Evolutionary conservation across 2,113 vertebrate genomes (phyloP).

Genomic region (Zapus hudsonius): DNA sequence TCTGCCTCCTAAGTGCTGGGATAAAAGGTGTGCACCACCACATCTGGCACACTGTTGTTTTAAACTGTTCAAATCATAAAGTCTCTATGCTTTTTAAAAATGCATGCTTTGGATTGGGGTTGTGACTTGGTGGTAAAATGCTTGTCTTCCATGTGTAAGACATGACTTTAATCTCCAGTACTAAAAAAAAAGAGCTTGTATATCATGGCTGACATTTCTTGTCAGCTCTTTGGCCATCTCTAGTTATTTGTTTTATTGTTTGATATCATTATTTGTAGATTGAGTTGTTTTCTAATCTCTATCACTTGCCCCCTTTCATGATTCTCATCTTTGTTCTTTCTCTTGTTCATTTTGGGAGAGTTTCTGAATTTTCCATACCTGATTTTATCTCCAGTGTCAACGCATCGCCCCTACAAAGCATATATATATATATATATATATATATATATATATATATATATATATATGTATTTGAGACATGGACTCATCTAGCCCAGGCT

Average conservation of each 20-base stretch:
- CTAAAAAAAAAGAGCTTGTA: not conserved
- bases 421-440: no score
- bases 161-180: not conserved
- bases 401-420: not conserved
- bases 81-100: constrained; percentile 3
- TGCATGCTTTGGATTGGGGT: not conserved
- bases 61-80: not conserved
- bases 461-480: not conserved
- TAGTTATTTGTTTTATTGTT: not conserved
- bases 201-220: not conserved
- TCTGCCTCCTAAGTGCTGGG: no score
- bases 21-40: no score
- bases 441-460: no score
- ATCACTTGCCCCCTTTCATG: not conserved
- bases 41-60: no score
- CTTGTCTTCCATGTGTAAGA: not conserved
- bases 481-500: not conserved
- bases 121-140: not conserved
- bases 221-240: not conserved
- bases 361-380: not conserved
- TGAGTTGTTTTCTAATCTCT: constrained; percentile 19
- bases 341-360: not conserved
- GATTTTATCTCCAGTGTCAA: not conserved
- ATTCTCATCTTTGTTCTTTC: not conserved
- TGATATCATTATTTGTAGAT: not conserved